These are phyloP conservation scores for Scleropages formosus DNA, from an alignment of 2,797 vertebrate species.

Conservation along the genomic window DNA sequence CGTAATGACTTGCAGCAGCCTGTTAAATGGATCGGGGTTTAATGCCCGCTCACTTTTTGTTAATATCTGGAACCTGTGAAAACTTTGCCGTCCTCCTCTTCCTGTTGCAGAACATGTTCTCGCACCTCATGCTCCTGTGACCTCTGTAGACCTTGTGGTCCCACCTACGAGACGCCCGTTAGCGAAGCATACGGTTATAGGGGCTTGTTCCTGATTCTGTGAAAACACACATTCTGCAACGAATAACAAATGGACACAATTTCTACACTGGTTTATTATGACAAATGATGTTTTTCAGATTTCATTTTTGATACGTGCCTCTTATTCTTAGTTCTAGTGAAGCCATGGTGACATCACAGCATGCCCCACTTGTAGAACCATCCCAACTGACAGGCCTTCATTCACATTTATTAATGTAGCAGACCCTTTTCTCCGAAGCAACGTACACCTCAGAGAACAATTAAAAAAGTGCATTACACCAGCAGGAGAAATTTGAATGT, in stretches of 20 bases:
- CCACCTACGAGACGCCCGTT: conserved; percentile 50
- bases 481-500: too few relatives aligned
- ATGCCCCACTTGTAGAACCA: too few relatives aligned
- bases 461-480: too few relatives aligned
- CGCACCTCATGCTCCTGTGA: conserved; percentile 56
- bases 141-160: conserved; percentile 62
- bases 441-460: too few relatives aligned
- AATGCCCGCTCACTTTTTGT: conserved; percentile 49
- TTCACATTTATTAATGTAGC: too few relatives aligned
- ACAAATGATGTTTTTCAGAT: too few relatives aligned
- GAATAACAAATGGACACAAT: not conserved
- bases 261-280: not conserved
- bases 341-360: too few relatives aligned
- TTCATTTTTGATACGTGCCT: too few relatives aligned
- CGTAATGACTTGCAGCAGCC: not conserved
- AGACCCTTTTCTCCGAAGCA: too few relatives aligned
- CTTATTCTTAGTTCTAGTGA: too few relatives aligned
- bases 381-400: too few relatives aligned
- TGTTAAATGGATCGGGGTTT: conserved; percentile 38
- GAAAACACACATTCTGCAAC: not conserved
- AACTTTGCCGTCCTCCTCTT: conserved; percentile 68
- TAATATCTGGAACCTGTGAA: conserved; percentile 61
- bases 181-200: conserved; percentile 28
- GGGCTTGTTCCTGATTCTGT: not conserved
- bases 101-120: conserved; percentile 67